Evolutionary conservation across 2,888 invertebrate species (phyloP).

Genomic region (Eristalis tenax): DNA sequence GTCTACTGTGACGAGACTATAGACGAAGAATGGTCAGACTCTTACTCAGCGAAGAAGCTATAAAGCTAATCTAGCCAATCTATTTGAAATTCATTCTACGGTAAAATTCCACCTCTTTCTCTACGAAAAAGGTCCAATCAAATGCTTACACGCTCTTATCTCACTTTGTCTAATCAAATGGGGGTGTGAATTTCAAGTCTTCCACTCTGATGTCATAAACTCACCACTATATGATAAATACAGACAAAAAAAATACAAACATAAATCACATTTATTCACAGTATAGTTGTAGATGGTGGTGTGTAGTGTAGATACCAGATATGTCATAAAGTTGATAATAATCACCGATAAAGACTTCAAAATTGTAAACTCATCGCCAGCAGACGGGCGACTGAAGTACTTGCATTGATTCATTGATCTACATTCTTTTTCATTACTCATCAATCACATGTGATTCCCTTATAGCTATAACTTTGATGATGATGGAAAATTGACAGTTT

Average conservation of each 20-base stretch:
- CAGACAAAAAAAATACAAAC: not conserved
- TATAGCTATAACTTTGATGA: slow-evolving; percentile 8
- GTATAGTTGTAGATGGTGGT: not conserved
- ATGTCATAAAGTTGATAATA: not conserved
- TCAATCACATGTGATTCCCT: slow-evolving; percentile 1
- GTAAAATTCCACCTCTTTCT: too few relatives aligned
- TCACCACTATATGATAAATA: not conserved
- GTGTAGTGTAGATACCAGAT: not conserved
- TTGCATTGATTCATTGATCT: slow-evolving; percentile 3
- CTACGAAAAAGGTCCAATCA: too few relatives aligned
- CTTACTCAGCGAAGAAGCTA: too few relatives aligned
- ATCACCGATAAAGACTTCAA: not conserved
- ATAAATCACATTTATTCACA: not conserved
- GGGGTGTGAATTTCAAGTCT: not conserved
- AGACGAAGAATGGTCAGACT: too few relatives aligned
- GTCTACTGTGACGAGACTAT: too few relatives aligned
- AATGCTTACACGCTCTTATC: not conserved
- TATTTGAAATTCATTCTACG: too few relatives aligned
- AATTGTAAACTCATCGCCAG: not conserved
- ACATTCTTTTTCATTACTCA: not conserved
- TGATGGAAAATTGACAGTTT: slow-evolving; percentile 37
- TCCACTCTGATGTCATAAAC: not conserved
- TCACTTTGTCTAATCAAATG: not conserved
- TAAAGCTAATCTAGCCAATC: too few relatives aligned
- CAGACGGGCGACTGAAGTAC: not conserved